Evolutionary conservation across 2,797 vertebrate genomes (phyloP).

Genomic region (Nyctalus aviator): DNA sequence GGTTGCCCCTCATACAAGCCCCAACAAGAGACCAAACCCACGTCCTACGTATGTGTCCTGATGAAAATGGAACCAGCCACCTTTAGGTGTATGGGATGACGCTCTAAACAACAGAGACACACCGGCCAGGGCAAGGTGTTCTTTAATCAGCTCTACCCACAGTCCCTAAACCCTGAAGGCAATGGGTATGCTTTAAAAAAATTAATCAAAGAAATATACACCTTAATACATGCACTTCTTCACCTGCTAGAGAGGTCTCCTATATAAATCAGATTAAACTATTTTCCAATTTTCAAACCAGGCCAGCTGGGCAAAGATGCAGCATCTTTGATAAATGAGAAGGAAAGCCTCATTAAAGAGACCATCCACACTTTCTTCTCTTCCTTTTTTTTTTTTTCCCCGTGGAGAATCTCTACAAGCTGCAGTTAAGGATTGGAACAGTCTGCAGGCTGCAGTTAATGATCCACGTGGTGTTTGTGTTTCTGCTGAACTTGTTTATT

Average conservation of each 20-base stretch:
- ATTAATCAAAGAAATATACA: slow-evolving; percentile 56
- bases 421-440: slow-evolving; percentile 82
- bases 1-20: neutral
- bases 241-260: slow-evolving; percentile 59
- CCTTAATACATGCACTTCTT: slow-evolving; percentile 45
- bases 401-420: slow-evolving; percentile 71
- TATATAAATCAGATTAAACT: slow-evolving; percentile 78
- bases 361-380: slow-evolving; percentile 66
- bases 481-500: slow-evolving; percentile 82
- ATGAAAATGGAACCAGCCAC: neutral
- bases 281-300: slow-evolving; percentile 80
- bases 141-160: slow-evolving; percentile 52
- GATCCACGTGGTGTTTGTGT: slow-evolving; percentile 77
- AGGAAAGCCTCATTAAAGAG: slow-evolving; percentile 85
- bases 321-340: slow-evolving; percentile 77
- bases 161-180: slow-evolving; percentile 24
- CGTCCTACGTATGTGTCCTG: neutral
- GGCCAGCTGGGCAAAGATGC: slow-evolving; percentile 74
- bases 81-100: neutral
- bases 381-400: slow-evolving; percentile 46
- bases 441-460: slow-evolving; percentile 79
- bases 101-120: neutral
- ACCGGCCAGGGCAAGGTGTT: neutral
- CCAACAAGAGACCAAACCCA: neutral
- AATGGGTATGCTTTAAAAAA: slow-evolving; percentile 66